These are phyloP conservation scores for Noctua comes DNA, from an alignment of 2,888 invertebrate species.

Conservation along the genomic window DNA sequence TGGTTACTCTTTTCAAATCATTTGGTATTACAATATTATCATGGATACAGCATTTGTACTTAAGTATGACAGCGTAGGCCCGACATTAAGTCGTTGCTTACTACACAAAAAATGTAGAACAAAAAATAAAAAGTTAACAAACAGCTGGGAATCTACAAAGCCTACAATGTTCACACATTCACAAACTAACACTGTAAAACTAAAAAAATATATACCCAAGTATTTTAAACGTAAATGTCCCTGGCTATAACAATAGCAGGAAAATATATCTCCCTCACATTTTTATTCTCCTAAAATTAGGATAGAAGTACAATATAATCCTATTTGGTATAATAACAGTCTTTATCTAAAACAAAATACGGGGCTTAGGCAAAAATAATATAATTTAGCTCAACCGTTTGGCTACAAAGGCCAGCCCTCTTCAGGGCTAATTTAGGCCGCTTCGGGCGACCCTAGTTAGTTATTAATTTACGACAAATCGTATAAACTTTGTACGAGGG, in stretches of 20 bases:
- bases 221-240: background rate
- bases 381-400: slow-evolving; percentile 37
- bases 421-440: slow-evolving; percentile 55
- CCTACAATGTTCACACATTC: too few relatives aligned
- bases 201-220: too few relatives aligned
- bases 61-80: too few relatives aligned
- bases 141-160: too few relatives aligned
- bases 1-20: too few relatives aligned
- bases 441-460: slow-evolving; percentile 47
- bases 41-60: too few relatives aligned
- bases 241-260: background rate
- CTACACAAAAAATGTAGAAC: too few relatives aligned
- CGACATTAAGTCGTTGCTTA: too few relatives aligned
- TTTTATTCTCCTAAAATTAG: slow-evolving; percentile 30
- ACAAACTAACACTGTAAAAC: too few relatives aligned
- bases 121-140: too few relatives aligned
- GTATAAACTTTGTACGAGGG: slow-evolving; percentile 42
- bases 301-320: slow-evolving; percentile 40
- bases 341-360: slow-evolving; percentile 52
- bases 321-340: slow-evolving; percentile 49
- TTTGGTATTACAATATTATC: too few relatives aligned
- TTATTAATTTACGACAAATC: slow-evolving; percentile 61
- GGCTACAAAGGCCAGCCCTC: slow-evolving; percentile 47
- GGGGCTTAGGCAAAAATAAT: slow-evolving; percentile 52
- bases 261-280: slow-evolving; percentile 14